Evolutionary conservation across 1,140 invertebrate species (phyloP).

Genomic region (Nomia melanderi): DNA sequence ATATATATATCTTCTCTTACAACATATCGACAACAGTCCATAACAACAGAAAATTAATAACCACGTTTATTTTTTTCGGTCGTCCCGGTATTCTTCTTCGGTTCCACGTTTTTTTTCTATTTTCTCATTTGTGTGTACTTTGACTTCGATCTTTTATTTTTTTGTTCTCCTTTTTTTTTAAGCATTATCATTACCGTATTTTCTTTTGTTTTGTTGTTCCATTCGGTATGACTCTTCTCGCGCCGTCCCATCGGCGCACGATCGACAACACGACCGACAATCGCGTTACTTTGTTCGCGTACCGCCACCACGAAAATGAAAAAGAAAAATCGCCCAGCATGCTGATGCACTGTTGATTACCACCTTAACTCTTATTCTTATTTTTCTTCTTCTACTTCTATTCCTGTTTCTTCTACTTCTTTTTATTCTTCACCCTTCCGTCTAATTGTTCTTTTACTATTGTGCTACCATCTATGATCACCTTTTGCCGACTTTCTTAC

Average conservation of each 20-base stretch:
- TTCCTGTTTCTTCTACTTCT: no score
- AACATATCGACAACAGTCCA: conserved; percentile 36
- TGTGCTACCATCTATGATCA: conserved; percentile 38
- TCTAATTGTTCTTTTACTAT: conserved; percentile 8
- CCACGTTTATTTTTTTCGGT: conserved; percentile 41
- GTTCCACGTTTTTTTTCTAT: no score
- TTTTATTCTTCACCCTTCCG: neutral
- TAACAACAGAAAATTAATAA: conserved; percentile 63
- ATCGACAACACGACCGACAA: conserved; percentile 21
- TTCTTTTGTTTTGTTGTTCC: neutral
- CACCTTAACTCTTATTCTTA: conserved; percentile 2
- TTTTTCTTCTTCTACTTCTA: conserved; percentile 14
- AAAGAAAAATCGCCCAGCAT: conserved; percentile 39
- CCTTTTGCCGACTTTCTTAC: conserved; percentile 41
- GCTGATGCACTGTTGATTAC: conserved; percentile 22
- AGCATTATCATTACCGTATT: neutral
- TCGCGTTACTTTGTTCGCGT: conserved; percentile 11
- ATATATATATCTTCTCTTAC: no score
- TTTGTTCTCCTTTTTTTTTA: neutral
- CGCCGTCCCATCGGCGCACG: conserved; percentile 45
- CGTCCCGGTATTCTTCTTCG: conserved; percentile 41
- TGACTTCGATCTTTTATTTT: conserved; percentile 23
- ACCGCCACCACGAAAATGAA: conserved; percentile 48
- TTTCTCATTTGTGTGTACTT: no score
- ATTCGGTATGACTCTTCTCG: neutral